A percentile compares a stretch with the other conserved stretches of the same genome.
phyloP scores from a whole-genome alignment of 2,113 vertebrate genomes.

The Rattus rattus region DNA sequence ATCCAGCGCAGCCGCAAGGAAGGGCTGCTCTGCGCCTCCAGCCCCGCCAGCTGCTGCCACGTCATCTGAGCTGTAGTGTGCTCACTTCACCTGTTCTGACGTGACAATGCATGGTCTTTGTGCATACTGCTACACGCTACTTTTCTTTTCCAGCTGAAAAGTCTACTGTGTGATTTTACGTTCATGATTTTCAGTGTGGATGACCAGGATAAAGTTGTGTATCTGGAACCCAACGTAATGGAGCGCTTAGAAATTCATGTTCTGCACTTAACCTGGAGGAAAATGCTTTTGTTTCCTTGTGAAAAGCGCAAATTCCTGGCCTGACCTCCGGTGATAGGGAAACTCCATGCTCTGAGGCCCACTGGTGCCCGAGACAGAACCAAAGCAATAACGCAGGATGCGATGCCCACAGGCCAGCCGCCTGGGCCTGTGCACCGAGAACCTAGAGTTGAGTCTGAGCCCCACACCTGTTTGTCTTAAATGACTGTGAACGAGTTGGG shows the following conservation, averaged over 20 bases:
- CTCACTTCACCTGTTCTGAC: constrained; percentile 82
- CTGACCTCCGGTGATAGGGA: constrained; percentile 83
- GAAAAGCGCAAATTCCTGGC: constrained; percentile 85
- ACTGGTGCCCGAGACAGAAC: constrained; percentile 87
- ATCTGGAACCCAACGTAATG: constrained; percentile 86
- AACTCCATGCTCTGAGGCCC: constrained; percentile 84
- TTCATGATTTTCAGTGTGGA: constrained; percentile 86
- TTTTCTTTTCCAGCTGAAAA: constrained; percentile 81
- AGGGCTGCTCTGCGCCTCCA: constrained; percentile 93
- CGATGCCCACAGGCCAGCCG: constrained; percentile 68
- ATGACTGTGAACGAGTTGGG: constrained; percentile 75
- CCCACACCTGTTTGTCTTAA: constrained; percentile 89
- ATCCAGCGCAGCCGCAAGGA: constrained; percentile 96
- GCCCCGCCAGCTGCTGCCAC: constrained; percentile 96
- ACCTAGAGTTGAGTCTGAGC: constrained; percentile 77
- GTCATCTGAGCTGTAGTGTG: constrained; percentile 90
- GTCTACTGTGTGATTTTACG: constrained; percentile 85
- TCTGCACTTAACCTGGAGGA: constrained; percentile 88
- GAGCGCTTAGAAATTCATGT: constrained; percentile 89
- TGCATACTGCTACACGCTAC: constrained; percentile 90
- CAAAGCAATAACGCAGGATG: constrained; percentile 90
- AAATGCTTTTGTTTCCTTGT: constrained; percentile 84
- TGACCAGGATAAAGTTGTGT: constrained; percentile 85
- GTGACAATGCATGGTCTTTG: constrained; percentile 89
- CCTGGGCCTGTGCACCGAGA: constrained; percentile 86